phyloP scores from a whole-genome alignment of 2,888 invertebrate species.

The Aphodius granarius region DNA sequence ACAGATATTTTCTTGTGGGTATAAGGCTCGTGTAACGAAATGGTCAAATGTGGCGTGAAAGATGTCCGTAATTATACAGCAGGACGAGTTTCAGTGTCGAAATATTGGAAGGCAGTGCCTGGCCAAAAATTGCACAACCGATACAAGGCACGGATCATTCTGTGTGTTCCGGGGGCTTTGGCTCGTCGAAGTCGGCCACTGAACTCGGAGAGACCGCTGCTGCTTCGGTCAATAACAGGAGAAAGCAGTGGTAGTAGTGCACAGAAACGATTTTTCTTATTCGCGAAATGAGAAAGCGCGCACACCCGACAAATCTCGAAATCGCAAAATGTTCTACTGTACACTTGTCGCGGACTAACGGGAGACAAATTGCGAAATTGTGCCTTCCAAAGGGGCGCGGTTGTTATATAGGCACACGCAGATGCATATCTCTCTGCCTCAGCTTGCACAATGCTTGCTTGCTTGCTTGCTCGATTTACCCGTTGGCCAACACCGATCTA shows the following conservation, averaged over 20 bases:
- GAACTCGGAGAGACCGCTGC: conserved; percentile 32
- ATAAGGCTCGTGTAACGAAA: not conserved
- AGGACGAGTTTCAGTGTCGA: not conserved
- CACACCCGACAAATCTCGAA: not conserved
- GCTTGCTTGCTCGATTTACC: not conserved
- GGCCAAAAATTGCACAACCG: conserved; percentile 42
- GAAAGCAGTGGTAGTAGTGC: conserved; percentile 33
- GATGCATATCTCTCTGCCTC: not conserved
- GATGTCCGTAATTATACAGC: not conserved
- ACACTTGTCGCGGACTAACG: not conserved
- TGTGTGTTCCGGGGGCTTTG: conserved; percentile 44
- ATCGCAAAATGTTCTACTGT: too few species aligned
- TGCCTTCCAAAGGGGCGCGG: not conserved
- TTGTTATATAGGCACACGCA: not conserved
- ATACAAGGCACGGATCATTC: conserved; percentile 10
- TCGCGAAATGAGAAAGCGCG: conserved; percentile 30
- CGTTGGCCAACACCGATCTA: not conserved
- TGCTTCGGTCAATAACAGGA: conserved; percentile 31
- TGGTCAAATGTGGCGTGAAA: not conserved
- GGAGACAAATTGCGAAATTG: not conserved
- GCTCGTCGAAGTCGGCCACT: conserved; percentile 34
- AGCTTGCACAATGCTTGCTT: not conserved
- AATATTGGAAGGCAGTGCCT: conserved; percentile 27
- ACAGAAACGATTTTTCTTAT: conserved; percentile 22
- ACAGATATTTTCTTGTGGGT: not conserved